Percentiles rank a stretch among this genome's conserved stretches.
phyloP scores from a whole-genome alignment of 2,888 invertebrate genomes.

The Notodonta dromedarius region DNA sequence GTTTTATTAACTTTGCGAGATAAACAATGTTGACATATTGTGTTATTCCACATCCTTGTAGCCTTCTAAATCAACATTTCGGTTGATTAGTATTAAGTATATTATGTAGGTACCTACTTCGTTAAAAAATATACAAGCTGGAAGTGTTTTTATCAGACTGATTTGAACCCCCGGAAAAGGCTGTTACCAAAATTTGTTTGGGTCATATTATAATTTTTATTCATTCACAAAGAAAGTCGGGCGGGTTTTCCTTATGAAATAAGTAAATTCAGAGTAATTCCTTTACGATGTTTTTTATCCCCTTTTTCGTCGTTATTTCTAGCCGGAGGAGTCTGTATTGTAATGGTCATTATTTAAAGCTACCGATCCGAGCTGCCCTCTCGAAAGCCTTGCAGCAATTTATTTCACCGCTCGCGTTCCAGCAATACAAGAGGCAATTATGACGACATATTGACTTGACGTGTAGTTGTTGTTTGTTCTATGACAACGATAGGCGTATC shows the following conservation, averaged over 20 bases:
- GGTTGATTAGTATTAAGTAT: slow-evolving; percentile 14
- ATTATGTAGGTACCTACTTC: slow-evolving; percentile 7
- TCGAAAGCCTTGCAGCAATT: slow-evolving; percentile 52
- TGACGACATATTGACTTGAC: slow-evolving; percentile 66
- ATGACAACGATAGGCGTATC: slow-evolving; percentile 53
- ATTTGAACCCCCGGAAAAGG: slow-evolving; percentile 46
- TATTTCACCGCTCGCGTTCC: slow-evolving; percentile 50
- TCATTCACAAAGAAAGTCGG: slow-evolving; percentile 39
- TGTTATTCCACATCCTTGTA: slow-evolving; percentile 3
- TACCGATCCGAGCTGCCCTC: slow-evolving; percentile 48
- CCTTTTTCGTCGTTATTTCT: slow-evolving; percentile 40
- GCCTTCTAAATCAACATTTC: slow-evolving; percentile 11
- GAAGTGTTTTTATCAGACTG: slow-evolving; percentile 30
- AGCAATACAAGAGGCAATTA: slow-evolving; percentile 67
- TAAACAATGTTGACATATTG: slow-evolving; percentile 12
- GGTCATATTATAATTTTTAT: slow-evolving; percentile 49
- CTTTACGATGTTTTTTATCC: slow-evolving; percentile 38
- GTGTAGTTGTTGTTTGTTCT: slow-evolving; percentile 61
- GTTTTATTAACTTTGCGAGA: slow-evolving; percentile 21
- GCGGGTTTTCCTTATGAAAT: slow-evolving; percentile 47
- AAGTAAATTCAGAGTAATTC: slow-evolving; percentile 47
- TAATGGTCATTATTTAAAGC: slow-evolving; percentile 57
- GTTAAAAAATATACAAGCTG: slow-evolving; percentile 28
- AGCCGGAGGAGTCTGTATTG: slow-evolving; percentile 30
- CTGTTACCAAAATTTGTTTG: slow-evolving; percentile 45